These are phyloP conservation scores for Cinclus mexicanus DNA, from an alignment of 2,113 vertebrate genomes.

Conservation along the genomic window DNA sequence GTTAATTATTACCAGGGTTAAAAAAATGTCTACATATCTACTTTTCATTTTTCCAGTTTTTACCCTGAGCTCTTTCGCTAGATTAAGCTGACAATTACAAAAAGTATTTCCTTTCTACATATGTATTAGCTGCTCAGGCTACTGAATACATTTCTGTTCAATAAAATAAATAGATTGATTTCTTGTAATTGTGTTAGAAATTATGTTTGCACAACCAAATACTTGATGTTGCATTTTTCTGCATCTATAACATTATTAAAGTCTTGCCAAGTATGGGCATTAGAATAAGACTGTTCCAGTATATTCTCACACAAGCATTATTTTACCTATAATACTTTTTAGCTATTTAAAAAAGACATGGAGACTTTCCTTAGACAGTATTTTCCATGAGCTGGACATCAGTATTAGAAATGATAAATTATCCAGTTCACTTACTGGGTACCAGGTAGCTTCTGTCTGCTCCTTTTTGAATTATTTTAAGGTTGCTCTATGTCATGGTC, in stretches of 20 bases:
- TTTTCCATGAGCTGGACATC: neutral
- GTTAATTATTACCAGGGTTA: neutral
- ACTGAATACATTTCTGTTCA: neutral
- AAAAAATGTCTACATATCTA: neutral
- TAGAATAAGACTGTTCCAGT: neutral
- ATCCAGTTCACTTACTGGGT: neutral
- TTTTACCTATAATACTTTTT: neutral
- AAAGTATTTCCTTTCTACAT: neutral
- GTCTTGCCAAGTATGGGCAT: neutral
- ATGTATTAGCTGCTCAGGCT: neutral
- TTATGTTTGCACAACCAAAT: neutral
- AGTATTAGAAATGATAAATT: neutral
- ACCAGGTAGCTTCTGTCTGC: neutral
- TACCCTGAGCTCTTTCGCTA: neutral
- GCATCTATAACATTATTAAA: neutral
- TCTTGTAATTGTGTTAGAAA: neutral
- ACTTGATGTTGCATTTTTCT: neutral
- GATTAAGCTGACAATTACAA: neutral
- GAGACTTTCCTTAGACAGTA: neutral
- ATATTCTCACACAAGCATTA: neutral
- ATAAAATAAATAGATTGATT: neutral
- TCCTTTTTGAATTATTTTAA: neutral
- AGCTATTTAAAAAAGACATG: neutral
- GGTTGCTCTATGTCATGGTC: neutral
- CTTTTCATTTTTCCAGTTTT: neutral